A percentile compares a stretch with the other conserved stretches of the same genome.
phyloP scores from a whole-genome alignment of 2,797 vertebrate species.

The Thunnus albacares region DNA sequence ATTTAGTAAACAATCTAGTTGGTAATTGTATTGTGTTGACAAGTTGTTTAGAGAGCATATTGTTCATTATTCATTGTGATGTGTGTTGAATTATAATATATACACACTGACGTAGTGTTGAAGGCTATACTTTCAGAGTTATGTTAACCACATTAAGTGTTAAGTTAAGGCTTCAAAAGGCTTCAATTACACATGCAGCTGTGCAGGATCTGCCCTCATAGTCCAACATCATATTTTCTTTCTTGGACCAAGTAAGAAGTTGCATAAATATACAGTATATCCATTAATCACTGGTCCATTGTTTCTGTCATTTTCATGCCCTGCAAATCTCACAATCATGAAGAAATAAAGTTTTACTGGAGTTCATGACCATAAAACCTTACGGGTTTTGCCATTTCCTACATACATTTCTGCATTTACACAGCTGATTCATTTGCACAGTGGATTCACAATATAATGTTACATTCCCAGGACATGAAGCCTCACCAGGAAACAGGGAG shows the following conservation, averaged over 20 bases:
- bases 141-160: conserved; percentile 10
- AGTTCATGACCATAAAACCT: conserved; percentile 30
- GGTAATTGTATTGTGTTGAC: conserved; percentile 20
- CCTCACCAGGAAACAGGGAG: conserved; percentile 39
- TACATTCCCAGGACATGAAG: conserved; percentile 58
- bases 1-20: background rate
- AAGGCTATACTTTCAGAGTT: conserved; percentile 6
- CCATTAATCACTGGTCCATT: background rate
- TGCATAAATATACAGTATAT: background rate
- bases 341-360: background rate
- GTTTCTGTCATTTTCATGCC: conserved; percentile 10
- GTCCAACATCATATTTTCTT: conserved; percentile 1
- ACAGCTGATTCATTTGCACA: conserved; percentile 45
- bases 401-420: conserved; percentile 29
- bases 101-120: conserved; percentile 10
- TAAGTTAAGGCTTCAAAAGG: background rate
- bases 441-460: conserved; percentile 58
- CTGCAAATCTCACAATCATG: conserved; percentile 7
- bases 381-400: background rate
- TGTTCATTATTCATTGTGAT: background rate
- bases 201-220: background rate
- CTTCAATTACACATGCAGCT: conserved; percentile 21
- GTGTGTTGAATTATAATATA: conserved; percentile 18
- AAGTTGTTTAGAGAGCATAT: background rate
- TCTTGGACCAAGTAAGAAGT: background rate